A percentile compares a stretch with the other conserved stretches of the same genome.
Evolutionary conservation across 2,888 invertebrate genomes (phyloP).

Genomic region (Drosophila meridiana): DNA sequence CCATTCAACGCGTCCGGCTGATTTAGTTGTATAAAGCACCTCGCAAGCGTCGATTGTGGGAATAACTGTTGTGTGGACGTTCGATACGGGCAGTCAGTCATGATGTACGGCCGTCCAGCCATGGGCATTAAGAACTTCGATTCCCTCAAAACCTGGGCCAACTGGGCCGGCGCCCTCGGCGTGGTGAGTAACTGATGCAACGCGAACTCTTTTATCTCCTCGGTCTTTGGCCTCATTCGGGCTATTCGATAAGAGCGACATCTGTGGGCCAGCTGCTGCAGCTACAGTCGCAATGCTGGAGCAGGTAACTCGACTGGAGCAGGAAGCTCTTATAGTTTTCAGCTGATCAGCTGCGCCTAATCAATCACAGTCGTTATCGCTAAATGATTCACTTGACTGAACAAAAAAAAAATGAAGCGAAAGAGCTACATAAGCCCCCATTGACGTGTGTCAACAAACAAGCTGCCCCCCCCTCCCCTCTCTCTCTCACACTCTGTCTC

Average conservation of each 20-base stretch:
- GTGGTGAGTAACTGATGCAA: conserved; percentile 61
- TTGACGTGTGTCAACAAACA: conserved; percentile 45
- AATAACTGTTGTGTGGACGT: not conserved
- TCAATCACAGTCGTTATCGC: conserved; percentile 40
- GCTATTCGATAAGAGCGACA: conserved; percentile 32
- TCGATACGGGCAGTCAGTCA: conserved; percentile 2
- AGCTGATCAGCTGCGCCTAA: conserved; percentile 31
- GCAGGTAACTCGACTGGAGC: conserved; percentile 3
- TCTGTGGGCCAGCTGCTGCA: not conserved
- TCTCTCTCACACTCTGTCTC: not conserved
- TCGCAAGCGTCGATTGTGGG: conserved; percentile 32
- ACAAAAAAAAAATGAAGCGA: not conserved
- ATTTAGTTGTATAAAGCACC: conserved; percentile 59
- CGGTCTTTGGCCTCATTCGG: conserved; percentile 45
- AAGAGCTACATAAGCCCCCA: conserved; percentile 2
- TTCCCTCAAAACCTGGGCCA: conserved; percentile 46
- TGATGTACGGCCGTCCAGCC: conserved; percentile 57
- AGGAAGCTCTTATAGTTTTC: not conserved
- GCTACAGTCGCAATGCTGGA: not conserved
- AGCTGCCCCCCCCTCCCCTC: not conserved
- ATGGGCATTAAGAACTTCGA: conserved; percentile 63
- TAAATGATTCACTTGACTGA: conserved; percentile 4
- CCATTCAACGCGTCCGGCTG: conserved; percentile 51
- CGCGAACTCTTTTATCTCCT: not conserved
- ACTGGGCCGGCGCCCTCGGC: conserved; percentile 66